Conservation (phyloP, 2,797 vertebrate genomes). For the Gallirallus australis region DNA sequence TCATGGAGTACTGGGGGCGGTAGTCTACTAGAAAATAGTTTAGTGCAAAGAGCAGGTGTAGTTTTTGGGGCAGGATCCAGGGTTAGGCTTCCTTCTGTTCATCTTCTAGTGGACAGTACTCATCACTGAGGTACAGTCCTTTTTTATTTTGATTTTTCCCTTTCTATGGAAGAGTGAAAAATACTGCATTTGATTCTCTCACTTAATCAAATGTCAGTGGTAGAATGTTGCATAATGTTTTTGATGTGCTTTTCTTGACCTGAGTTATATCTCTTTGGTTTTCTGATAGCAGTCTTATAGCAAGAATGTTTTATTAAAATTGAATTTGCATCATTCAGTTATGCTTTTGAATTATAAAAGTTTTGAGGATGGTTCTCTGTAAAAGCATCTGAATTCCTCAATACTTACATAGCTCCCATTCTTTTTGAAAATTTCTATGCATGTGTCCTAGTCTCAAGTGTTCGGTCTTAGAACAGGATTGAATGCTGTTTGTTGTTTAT, state of each 20-base stretch:
- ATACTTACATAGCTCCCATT: not conserved
- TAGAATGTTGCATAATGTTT: not conserved
- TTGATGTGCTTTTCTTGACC: not conserved
- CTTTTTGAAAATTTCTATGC: not conserved
- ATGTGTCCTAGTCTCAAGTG: not conserved
- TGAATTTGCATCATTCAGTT: rapidly evolving
- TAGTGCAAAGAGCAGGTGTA: not conserved
- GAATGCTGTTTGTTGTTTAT: not conserved
- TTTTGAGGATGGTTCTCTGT: not conserved
- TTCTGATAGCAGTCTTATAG: not conserved
- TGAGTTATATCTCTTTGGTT: not conserved
- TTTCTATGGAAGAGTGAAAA: not conserved
- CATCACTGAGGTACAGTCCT: not conserved
- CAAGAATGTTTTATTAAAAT: not conserved
- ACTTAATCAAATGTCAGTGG: not conserved
- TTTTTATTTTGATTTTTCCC: not conserved
- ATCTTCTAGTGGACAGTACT: not conserved
- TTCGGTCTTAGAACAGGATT: not conserved
- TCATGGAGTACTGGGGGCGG: not conserved
- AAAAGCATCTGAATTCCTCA: not conserved
- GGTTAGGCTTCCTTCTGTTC: not conserved
- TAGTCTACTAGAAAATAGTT: not conserved
- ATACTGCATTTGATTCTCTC: not conserved
- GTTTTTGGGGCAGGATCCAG: not conserved
- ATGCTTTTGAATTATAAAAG: not conserved